Evolutionary conservation across 2,888 invertebrate species (phyloP).

Genomic region (Chorisops tibialis): DNA sequence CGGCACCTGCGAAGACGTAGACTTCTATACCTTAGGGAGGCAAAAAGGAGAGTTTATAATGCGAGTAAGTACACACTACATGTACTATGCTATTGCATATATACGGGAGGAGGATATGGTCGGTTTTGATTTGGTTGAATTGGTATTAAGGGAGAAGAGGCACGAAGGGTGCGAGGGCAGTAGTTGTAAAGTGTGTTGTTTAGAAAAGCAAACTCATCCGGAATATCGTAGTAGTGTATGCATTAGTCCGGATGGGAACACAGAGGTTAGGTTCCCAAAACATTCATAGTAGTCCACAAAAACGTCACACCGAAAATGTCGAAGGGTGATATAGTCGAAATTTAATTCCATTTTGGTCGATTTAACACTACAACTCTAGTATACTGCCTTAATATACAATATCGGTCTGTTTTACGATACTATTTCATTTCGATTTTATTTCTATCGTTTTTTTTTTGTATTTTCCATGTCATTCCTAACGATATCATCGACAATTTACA

Average conservation of each 20-base stretch:
- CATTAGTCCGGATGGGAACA: not conserved
- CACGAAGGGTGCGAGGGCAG: too few relatives aligned
- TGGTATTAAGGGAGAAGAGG: too few relatives aligned
- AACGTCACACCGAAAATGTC: slow-evolving; percentile 30
- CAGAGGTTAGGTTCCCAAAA: slow-evolving; percentile 6
- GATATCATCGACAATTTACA: slow-evolving; percentile 20
- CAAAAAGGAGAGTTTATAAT: too few relatives aligned
- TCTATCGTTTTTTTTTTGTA: too few relatives aligned
- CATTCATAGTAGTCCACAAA: slow-evolving; percentile 26
- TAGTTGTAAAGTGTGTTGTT: slow-evolving; percentile 2
- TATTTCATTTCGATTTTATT: slow-evolving; percentile 16
- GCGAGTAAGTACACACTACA: too few relatives aligned
- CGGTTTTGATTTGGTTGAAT: too few relatives aligned
- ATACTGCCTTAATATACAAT: not conserved
- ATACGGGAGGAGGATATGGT: too few relatives aligned
- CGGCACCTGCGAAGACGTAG: too few relatives aligned
- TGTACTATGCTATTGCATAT: too few relatives aligned
- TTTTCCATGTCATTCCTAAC: slow-evolving; percentile 19
- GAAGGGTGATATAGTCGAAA: slow-evolving; percentile 32
- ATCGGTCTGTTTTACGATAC: slow-evolving; percentile 10
- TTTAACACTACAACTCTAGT: slow-evolving; percentile 27
- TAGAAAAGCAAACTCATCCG: not conserved
- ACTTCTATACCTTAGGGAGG: too few relatives aligned
- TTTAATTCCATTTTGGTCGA: slow-evolving; percentile 32
- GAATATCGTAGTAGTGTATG: not conserved